Conservation (phyloP, 2,888 invertebrate species). For the Protodeltote pygarga region DNA sequence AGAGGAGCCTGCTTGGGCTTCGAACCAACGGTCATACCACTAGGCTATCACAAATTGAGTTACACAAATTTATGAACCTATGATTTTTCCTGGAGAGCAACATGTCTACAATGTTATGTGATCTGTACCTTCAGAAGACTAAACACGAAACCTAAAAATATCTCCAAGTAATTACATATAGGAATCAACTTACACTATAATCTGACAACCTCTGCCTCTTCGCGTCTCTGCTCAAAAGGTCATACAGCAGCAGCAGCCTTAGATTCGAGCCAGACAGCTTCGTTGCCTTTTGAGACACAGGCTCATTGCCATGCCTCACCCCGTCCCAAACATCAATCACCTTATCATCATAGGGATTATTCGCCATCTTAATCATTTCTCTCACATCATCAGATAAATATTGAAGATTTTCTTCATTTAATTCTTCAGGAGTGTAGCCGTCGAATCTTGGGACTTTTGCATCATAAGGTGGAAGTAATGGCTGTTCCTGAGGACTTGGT, state of each 20-base stretch:
- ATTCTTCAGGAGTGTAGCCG: constrained; percentile 63
- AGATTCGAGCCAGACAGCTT: constrained; percentile 88
- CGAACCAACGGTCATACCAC: too few species aligned
- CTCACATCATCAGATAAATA: constrained; percentile 75
- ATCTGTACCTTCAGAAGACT: too few species aligned
- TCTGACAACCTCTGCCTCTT: constrained; percentile 88
- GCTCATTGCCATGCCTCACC: constrained; percentile 63
- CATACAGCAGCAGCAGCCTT: constrained; percentile 88
- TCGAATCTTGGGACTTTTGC: constrained; percentile 70
- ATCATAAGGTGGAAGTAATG: constrained; percentile 70
- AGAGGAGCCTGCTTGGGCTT: too few species aligned
- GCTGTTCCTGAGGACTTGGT: constrained; percentile 62
- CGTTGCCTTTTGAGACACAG: constrained; percentile 77
- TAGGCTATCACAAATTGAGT: too few species aligned
- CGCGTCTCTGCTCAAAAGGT: constrained; percentile 89
- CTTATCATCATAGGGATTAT: constrained; percentile 70
- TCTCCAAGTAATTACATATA: background rate
- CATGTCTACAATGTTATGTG: too few species aligned
- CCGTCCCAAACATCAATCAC: constrained; percentile 75
- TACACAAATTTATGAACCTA: too few species aligned
- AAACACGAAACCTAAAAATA: background rate
- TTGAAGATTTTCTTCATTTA: constrained; percentile 76
- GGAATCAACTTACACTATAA: constrained; percentile 81
- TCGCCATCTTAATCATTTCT: constrained; percentile 77
- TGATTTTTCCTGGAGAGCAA: too few species aligned